phyloP scores from a whole-genome alignment of 2,797 vertebrate genomes.

The Vireo griseus region DNA sequence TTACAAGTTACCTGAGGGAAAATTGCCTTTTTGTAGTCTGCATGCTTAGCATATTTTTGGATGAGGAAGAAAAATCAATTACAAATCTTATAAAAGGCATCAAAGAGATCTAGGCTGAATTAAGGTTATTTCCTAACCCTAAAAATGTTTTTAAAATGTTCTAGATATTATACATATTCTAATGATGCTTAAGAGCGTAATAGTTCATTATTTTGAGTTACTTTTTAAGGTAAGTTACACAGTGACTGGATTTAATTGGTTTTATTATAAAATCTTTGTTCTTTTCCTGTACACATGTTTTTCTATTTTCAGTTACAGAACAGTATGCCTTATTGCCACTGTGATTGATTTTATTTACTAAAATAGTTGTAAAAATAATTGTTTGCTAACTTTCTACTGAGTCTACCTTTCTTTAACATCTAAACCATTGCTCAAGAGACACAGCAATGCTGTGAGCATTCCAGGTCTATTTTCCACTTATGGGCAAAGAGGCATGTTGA shows the following conservation, averaged over 20 bases:
- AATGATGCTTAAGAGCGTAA: neutral
- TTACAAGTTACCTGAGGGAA: neutral
- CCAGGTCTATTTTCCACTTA: neutral
- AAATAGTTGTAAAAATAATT: neutral
- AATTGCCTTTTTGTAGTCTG: neutral
- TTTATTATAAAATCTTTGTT: neutral
- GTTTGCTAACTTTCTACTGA: neutral
- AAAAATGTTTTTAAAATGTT: neutral
- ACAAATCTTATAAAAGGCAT: neutral
- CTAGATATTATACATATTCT: neutral
- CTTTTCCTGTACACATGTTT: neutral
- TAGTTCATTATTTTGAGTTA: neutral
- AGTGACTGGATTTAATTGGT: neutral
- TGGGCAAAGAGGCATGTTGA: neutral
- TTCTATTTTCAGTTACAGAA: neutral
- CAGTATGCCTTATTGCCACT: neutral
- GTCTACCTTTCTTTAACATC: neutral
- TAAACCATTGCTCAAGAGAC: neutral
- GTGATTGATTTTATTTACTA: neutral
- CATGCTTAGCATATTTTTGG: neutral
- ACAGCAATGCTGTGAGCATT: neutral
- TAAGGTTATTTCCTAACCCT: neutral
- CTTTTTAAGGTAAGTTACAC: neutral
- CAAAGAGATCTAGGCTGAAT: neutral
- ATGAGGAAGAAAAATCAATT: neutral